Base-by-base conservation (phyloP, 2,797 vertebrate genomes). In the Sebastes hopkinsi region DNA sequence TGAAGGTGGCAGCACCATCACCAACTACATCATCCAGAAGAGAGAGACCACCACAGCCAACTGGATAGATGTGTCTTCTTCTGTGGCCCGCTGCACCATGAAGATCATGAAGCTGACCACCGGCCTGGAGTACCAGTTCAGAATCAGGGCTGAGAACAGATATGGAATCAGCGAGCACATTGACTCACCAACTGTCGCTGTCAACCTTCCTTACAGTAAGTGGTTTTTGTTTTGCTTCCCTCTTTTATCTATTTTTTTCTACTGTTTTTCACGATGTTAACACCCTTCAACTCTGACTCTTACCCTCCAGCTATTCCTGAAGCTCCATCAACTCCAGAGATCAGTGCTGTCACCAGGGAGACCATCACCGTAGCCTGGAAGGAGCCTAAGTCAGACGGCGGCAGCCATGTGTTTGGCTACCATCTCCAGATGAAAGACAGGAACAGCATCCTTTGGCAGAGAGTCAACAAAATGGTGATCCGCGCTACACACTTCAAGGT, bases 351-450 rank as follows among this genome's bases (percentile, higher is more conserved):
- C 56, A 99, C 98, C 54, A 95, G 96, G 87, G 99, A 99, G 92
- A 97, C 87, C 88, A 96, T 99, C 79, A 95, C 96, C 11, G 96
- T 99, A 2, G 95, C 93, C 84, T 99, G 99, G 99, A 97, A 98
- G 81, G 98, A 98, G 87, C 98, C 98, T 42, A 96, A 97, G 74
- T 97, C 96, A 75, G 98, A 98, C 84, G 99, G 99, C 81, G 99
- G 99, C 82, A 99, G 89, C 92, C 91, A 96, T 68, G 95, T 99
- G 64, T 95, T 89, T 86, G 99, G 98, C 83, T 99, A 99, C 84
- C 98, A 99, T 83, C 93, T 99, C 67, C 97, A 99, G 91, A 99
- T 99, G 97, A 99, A 99, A 92, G 98, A 99, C 86, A 97, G 95
- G 82, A 99, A 99, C 81, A 99, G 98, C 90, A 97, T 99, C 77